Evolutionary conservation across 2,797 vertebrate species (phyloP).

Genomic region (Eurystomus glaucurus): DNA sequence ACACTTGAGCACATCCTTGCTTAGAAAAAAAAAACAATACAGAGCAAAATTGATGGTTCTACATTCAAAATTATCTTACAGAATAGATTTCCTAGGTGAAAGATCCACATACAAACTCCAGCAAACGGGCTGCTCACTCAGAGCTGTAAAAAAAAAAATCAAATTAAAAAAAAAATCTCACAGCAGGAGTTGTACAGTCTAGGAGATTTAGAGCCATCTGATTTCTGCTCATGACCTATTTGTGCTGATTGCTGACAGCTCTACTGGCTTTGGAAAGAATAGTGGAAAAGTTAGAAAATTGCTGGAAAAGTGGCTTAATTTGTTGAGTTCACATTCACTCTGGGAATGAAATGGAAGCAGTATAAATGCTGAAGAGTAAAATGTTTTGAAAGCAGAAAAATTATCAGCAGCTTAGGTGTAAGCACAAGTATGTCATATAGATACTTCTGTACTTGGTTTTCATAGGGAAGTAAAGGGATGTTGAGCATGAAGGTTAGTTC

Average conservation of each 20-base stretch:
- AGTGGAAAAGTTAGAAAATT: neutral
- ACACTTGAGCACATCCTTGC: neutral
- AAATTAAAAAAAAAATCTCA: neutral
- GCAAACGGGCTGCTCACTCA: neutral
- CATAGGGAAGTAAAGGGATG: neutral
- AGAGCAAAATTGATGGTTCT: neutral
- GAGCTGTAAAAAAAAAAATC: neutral
- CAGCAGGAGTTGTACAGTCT: neutral
- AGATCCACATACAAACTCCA: neutral
- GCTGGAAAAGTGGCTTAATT: neutral
- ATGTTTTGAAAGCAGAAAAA: neutral
- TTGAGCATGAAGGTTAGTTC: neutral
- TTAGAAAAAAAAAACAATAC: neutral
- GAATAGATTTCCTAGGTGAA: neutral
- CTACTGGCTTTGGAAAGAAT: neutral
- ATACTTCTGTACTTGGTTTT: neutral
- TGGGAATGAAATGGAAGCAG: neutral
- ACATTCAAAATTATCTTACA: neutral
- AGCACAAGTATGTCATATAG: neutral
- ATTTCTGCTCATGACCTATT: neutral
- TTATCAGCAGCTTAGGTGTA: neutral
- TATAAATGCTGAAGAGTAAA: neutral
- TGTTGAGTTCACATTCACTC: neutral
- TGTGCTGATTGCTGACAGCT: neutral
- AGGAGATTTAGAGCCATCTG: neutral